These are phyloP conservation scores for Actinia equina DNA, from an alignment of 64 coral and sea anemone genomes.

Conservation along the genomic window DNA sequence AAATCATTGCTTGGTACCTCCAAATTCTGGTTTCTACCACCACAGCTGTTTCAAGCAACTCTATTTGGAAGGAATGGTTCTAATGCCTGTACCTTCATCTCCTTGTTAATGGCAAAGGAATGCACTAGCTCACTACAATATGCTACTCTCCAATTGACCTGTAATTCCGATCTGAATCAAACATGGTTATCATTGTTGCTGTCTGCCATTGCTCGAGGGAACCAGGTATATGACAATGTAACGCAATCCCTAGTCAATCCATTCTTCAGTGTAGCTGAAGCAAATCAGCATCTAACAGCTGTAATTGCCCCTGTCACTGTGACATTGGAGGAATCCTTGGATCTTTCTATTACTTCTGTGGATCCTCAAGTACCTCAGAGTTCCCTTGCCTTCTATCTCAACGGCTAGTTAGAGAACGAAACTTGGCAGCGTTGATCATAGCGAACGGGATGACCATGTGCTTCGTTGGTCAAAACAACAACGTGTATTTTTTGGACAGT, in stretches of 20 bases:
- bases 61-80: constrained; percentile 52
- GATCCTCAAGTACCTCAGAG: constrained; percentile 46
- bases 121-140: constrained; percentile 20
- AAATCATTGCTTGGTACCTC: too few species aligned
- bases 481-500: too few species aligned
- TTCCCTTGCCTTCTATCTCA: constrained; percentile 53
- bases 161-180: constrained; percentile 1
- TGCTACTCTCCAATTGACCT: not conserved
- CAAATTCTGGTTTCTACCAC: too few species aligned
- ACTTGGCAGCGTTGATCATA: constrained; percentile 24
- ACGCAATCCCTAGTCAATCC: constrained; percentile 11
- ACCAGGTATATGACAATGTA: constrained; percentile 34
- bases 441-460: too few species aligned
- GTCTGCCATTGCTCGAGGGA: constrained; percentile 25
- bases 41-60: too few species aligned
- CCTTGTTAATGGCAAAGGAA: constrained; percentile 34
- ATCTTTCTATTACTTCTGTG: constrained; percentile 20
- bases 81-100: constrained; percentile 49
- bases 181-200: constrained; percentile 16
- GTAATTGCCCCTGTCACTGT: constrained; percentile 33
- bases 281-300: constrained; percentile 13
- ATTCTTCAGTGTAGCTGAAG: constrained; percentile 49
- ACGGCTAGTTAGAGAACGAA: constrained; percentile 35
- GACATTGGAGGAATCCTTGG: constrained; percentile 32
- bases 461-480: too few species aligned